Base-by-base conservation (phyloP, 2,888 invertebrate genomes). In the Eupithecia dodoneata region DNA sequence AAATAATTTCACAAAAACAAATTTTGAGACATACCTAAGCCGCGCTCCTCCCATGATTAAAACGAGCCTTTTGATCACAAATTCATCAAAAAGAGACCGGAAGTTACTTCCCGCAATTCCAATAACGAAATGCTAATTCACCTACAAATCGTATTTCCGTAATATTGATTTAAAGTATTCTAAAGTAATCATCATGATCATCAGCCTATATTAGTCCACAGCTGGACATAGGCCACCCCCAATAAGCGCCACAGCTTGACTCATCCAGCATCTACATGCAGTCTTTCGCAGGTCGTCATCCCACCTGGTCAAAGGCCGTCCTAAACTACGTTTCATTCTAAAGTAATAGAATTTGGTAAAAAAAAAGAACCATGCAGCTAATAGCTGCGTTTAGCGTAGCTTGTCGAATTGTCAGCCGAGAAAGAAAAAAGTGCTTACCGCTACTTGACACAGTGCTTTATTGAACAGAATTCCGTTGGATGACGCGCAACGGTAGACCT, bases 371-470 rank as follows among this genome's bases (percentile, higher is more conserved):
- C 73, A 71, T 80, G 79, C 80, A 80, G 72, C 78, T 79, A 83
- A 80, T 81, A 81, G 80, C 75, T 79, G 79, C 80, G 81, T 83
- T 83, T 81, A 81, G 79, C 73, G 79, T 82, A 83, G 88, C 88
- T 87, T 88, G 87, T 90, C 90, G 89, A 91, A 90, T 91, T 86
- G 88, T 83, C 82, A 85, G 83, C 86, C 85, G 85, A 88, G 88
- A 80, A 87, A 86, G 87, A 91, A 92, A 94, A 94, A 94, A 90
- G 86, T 85, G 87, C 90, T 90, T 88, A 93, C 94, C 94, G 94
- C 94, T 94, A 94, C 84, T 86, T 92, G 94, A 92, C 94, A 94
- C 91, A 94, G 93, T 94, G 94, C 89, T 93, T 91, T 93, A 93
- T 93, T 92, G 91, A 92, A 90, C 88, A 90, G 87, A 89, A 92